Conservation (phyloP, 2,797 vertebrate genomes). For the Naso thynnoides region DNA sequence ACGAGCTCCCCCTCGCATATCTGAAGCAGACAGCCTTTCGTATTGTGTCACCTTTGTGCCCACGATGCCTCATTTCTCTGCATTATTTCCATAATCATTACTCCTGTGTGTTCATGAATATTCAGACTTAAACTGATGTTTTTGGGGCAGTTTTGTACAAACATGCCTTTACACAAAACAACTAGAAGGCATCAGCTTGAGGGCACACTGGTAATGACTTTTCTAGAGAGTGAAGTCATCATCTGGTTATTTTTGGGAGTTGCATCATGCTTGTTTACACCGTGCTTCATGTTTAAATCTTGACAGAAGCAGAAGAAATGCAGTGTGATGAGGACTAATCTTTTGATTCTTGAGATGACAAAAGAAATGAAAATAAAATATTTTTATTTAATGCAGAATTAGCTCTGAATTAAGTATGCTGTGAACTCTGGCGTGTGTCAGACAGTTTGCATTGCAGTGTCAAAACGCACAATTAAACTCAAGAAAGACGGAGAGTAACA, state of each 20-base stretch:
- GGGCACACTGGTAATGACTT: slow-evolving; percentile 25
- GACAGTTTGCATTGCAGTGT: slow-evolving; percentile 3
- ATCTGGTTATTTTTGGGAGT: slow-evolving; percentile 50
- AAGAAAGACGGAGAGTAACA: slow-evolving; percentile 8
- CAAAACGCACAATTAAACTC: neutral
- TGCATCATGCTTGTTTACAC: slow-evolving; percentile 21
- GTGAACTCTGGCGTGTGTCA: slow-evolving; percentile 7
- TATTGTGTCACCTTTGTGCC: slow-evolving; percentile 13
- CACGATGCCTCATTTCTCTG: slow-evolving; percentile 15
- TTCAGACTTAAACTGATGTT: slow-evolving; percentile 43
- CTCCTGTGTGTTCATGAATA: slow-evolving; percentile 53
- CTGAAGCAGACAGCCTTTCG: slow-evolving; percentile 10
- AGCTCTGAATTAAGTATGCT: slow-evolving; percentile 2
- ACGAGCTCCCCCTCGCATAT: slow-evolving; percentile 8
- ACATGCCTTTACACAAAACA: slow-evolving; percentile 17
- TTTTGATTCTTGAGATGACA: neutral
- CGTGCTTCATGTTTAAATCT: slow-evolving; percentile 12
- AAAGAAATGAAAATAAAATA: neutral
- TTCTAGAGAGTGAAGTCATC: slow-evolving; percentile 43
- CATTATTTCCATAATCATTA: slow-evolving; percentile 45
- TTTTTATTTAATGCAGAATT: slow-evolving; percentile 9
- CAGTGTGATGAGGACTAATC: neutral
- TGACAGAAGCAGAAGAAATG: slow-evolving; percentile 22
- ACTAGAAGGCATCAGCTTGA: slow-evolving; percentile 30
- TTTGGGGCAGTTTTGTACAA: slow-evolving; percentile 34